Evolutionary conservation across 2,113 vertebrate genomes (phyloP), one percentile per base, ranked within the genome.

Genomic region (Pachyramphus minor): DNA sequence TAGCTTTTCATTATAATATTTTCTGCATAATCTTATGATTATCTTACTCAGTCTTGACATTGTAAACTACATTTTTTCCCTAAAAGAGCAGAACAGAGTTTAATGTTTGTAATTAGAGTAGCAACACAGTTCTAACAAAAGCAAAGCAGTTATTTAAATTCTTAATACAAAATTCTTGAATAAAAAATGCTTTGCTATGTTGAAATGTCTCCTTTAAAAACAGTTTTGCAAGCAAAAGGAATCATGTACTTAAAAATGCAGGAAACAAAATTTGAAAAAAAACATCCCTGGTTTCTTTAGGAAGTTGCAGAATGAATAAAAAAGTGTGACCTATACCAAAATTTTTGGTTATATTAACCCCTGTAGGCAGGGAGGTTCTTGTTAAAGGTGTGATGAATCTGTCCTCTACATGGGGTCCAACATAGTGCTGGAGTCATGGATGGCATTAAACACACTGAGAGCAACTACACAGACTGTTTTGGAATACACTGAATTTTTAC

Each of bases 1-100:
- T 89, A 96, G 92, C 86, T 95, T 88, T 96, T 96, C 95, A 89
- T 97, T 96, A 58, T 74, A 97, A 81, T 95, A 92, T 96, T 94
- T 92, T 73, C 90, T 89, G 58, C 83, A 88, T 82, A 87, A 96
- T 92, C 94, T 91, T 84, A 89, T 52, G 66, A 96, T 96, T 97
- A 92, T 52, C 77, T 96, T 91, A 75, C 85, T 94, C 87, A 95
- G 74, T 41, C 42, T 90, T 97, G 85, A 95, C 83, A 97, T 49
- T 84, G 78, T 94, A 96, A 98, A 95, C 95, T 87, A 88, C 27
- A 81, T 37, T 77, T 97, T 90, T 90, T 44, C 59, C 67, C 45
- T 87, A 71, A 76, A 96, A 97, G 89, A 87, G 77, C 9, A 72
- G 71, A 96, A 93, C 8, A 78, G 62, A 81, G 14, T 78, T 79